Evolutionary conservation across 2,888 invertebrate genomes (phyloP).

Genomic region (Cantharis lateralis): DNA sequence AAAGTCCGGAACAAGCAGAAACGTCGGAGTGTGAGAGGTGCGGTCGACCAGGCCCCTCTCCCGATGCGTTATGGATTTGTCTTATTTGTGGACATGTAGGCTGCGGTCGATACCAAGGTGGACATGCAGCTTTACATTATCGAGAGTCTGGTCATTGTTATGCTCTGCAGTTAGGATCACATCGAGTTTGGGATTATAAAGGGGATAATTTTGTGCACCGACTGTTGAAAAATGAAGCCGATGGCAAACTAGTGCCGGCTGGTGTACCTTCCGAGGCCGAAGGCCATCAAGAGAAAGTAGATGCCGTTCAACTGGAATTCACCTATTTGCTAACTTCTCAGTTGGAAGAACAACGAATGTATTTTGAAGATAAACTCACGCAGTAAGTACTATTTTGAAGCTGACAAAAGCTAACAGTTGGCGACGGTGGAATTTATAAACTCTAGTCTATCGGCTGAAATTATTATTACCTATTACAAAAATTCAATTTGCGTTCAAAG

Average conservation of each 20-base stretch:
- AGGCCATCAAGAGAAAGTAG: slow-evolving; percentile 79
- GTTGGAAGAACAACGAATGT: slow-evolving; percentile 89
- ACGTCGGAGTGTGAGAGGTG: slow-evolving; percentile 65
- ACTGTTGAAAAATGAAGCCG: slow-evolving; percentile 92
- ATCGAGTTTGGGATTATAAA: slow-evolving; percentile 99
- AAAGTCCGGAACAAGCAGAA: slow-evolving; percentile 62
- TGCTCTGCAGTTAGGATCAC: slow-evolving; percentile 93
- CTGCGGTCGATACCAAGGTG: slow-evolving; percentile 84
- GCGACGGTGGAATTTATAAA: no score
- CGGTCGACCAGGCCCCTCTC: slow-evolving; percentile 58
- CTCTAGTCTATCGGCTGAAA: no score
- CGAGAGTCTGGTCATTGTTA: slow-evolving; percentile 95
- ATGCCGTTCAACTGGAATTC: slow-evolving; percentile 94
- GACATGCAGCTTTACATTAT: slow-evolving; percentile 96
- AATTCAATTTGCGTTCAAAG: no score
- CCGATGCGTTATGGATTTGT: slow-evolving; percentile 96
- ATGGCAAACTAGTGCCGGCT: slow-evolving; percentile 91
- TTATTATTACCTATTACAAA: no score
- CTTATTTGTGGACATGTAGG: slow-evolving; percentile 98
- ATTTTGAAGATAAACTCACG: slow-evolving; percentile 82
- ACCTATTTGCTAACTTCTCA: slow-evolving; percentile 95
- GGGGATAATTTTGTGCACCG: slow-evolving; percentile 95
- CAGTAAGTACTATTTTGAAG: slow-evolving; percentile 42
- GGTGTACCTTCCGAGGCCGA: slow-evolving; percentile 67
- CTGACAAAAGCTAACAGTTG: no score